Evolutionary conservation across 2,797 vertebrate species (phyloP).

Genomic region (Anguilla megastoma): DNA sequence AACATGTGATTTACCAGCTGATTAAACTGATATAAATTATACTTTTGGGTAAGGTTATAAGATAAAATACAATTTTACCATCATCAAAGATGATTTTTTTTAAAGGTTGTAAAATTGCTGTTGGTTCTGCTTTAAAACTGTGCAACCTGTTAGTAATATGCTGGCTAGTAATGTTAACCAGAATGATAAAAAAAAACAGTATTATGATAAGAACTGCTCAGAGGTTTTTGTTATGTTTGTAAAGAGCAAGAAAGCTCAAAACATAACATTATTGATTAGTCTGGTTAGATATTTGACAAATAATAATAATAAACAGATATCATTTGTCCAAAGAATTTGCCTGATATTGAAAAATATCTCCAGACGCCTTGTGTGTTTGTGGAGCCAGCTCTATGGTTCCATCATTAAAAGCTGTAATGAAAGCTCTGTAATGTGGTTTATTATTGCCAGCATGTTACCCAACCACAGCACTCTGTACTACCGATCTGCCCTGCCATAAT

Average conservation of each 20-base stretch:
- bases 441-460: constrained; percentile 13
- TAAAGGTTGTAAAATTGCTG: background rate
- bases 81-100: background rate
- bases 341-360: background rate
- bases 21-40: background rate
- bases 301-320: background rate
- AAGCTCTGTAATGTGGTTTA: constrained; percentile 1
- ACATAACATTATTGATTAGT: constrained; percentile 5
- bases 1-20: background rate
- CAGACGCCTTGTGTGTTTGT: constrained; percentile 11
- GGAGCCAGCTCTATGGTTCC: background rate
- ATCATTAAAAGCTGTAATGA: constrained; percentile 14
- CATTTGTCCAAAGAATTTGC: background rate
- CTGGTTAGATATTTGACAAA: background rate
- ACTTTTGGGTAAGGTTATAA: background rate
- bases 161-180: background rate
- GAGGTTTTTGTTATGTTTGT: background rate
- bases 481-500: background rate
- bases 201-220: background rate
- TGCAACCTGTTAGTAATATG: background rate
- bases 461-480: background rate
- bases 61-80: background rate
- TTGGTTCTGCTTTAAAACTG: background rate
- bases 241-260: background rate
- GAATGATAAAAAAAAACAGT: background rate